phyloP scores from a whole-genome alignment of 1,140 invertebrate genomes.

The Pogonognathellus flavescens region DNA sequence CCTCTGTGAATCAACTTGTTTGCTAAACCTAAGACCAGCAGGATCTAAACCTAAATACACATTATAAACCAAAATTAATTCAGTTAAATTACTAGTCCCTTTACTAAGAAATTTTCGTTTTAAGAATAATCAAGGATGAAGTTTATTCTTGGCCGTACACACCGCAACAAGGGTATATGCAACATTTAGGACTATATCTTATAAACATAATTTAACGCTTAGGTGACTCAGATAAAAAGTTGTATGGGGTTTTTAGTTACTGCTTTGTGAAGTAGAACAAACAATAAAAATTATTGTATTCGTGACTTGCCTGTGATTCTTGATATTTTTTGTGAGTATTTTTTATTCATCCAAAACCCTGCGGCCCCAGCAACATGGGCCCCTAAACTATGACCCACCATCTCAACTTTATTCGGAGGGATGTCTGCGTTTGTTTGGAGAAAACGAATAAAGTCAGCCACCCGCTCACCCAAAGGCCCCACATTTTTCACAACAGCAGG shows the following conservation, averaged over 20 bases:
- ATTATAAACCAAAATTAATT: too few species aligned
- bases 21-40: slow-evolving; percentile 39
- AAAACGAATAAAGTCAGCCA: slow-evolving; percentile 54
- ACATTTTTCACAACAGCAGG: slow-evolving; percentile 15
- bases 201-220: too few species aligned
- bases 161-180: too few species aligned
- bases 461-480: slow-evolving; percentile 8
- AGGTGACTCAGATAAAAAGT: too few species aligned
- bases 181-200: too few species aligned
- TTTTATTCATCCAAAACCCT: not conserved
- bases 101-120: too few species aligned
- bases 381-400: slow-evolving; percentile 54
- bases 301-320: slow-evolving; percentile 26
- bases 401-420: slow-evolving; percentile 5
- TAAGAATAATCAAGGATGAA: too few species aligned
- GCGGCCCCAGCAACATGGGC: slow-evolving; percentile 59
- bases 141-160: too few species aligned
- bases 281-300: too few species aligned
- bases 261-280: too few species aligned
- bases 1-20: slow-evolving; percentile 9
- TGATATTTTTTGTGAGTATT: not conserved
- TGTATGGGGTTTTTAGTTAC: too few species aligned
- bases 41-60: slow-evolving; percentile 16
- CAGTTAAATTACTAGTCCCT: too few species aligned
- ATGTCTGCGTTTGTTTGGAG: not conserved